Conservation (phyloP, 2,113 vertebrate genomes). For the Solea senegalensis region DNA sequence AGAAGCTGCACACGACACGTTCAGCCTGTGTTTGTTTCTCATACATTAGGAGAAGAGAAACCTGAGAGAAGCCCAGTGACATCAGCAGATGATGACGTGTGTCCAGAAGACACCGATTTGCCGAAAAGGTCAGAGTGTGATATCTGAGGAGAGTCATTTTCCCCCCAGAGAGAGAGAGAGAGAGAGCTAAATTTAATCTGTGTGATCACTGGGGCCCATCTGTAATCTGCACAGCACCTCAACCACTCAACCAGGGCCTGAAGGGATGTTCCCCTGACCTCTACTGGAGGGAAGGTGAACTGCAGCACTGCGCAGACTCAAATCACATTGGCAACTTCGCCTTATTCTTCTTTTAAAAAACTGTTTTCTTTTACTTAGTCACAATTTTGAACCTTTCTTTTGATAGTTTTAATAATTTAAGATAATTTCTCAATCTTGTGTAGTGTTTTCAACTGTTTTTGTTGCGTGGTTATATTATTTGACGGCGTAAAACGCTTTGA, state of each 20-base stretch:
- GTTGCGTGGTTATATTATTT: too few relatives aligned
- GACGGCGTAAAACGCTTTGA: too few relatives aligned
- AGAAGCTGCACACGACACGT: slow-evolving; percentile 35
- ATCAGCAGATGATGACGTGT: not conserved
- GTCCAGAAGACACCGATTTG: slow-evolving; percentile 23
- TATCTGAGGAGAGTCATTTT: slow-evolving; percentile 46
- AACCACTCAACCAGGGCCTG: not conserved
- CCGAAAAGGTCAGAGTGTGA: slow-evolving; percentile 43
- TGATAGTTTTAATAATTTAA: too few relatives aligned
- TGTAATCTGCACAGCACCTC: slow-evolving; percentile 11
- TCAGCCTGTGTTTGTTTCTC: not conserved
- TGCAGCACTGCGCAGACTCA: not conserved
- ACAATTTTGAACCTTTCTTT: too few relatives aligned
- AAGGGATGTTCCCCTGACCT: slow-evolving; percentile 19
- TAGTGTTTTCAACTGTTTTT: too few relatives aligned
- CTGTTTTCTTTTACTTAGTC: too few relatives aligned
- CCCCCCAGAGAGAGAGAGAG: slow-evolving; percentile 21
- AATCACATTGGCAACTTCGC: too few relatives aligned
- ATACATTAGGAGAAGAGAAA: not conserved
- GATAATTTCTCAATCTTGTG: too few relatives aligned
- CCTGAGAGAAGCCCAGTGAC: slow-evolving; percentile 3
- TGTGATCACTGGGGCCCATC: slow-evolving; percentile 9
- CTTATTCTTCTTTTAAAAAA: too few relatives aligned
- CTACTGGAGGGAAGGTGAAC: slow-evolving; percentile 19
- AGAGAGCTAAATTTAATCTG: slow-evolving; percentile 36